Evolutionary conservation across 1,140 invertebrate genomes (phyloP).

Genomic region (Dreissena rostriformis): DNA sequence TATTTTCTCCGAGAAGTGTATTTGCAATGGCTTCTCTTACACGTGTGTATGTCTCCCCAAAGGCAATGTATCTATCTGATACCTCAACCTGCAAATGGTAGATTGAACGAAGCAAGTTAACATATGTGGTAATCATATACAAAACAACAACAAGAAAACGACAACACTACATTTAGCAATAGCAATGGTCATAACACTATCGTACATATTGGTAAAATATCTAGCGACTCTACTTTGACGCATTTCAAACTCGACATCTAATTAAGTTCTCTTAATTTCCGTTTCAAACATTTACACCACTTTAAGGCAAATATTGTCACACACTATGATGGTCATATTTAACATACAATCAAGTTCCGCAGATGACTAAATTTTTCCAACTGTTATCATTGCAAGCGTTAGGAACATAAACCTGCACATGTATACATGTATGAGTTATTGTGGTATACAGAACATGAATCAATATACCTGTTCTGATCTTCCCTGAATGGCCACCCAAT

Average conservation of each 20-base stretch:
- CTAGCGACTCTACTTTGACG: not conserved
- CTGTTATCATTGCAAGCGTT: not conserved
- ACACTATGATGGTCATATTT: not conserved
- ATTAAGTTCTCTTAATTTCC: not conserved
- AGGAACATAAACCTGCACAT: not conserved
- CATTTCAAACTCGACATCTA: not conserved
- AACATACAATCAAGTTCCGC: not conserved
- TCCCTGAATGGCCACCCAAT: conserved; percentile 55
- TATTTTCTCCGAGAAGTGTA: conserved; percentile 53
- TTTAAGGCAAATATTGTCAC: not conserved
- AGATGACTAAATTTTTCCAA: not conserved
- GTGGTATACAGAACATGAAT: not conserved
- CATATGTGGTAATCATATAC: no score
- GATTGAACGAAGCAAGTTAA: no score
- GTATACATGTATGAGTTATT: not conserved
- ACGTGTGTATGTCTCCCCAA: conserved; percentile 54
- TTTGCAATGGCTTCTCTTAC: conserved; percentile 60
- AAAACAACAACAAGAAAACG: not conserved
- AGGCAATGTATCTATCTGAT: conserved; percentile 61
- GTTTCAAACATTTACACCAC: no score
- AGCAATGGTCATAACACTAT: not conserved
- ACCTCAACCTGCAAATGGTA: conserved; percentile 47
- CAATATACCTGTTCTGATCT: conserved; percentile 45
- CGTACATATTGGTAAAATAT: not conserved
- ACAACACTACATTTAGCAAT: not conserved